Percentiles rank a stretch among this genome's conserved stretches.
Evolutionary conservation across 1,140 invertebrate genomes (phyloP).

Genomic region (Trypoxylus dichotomus): DNA sequence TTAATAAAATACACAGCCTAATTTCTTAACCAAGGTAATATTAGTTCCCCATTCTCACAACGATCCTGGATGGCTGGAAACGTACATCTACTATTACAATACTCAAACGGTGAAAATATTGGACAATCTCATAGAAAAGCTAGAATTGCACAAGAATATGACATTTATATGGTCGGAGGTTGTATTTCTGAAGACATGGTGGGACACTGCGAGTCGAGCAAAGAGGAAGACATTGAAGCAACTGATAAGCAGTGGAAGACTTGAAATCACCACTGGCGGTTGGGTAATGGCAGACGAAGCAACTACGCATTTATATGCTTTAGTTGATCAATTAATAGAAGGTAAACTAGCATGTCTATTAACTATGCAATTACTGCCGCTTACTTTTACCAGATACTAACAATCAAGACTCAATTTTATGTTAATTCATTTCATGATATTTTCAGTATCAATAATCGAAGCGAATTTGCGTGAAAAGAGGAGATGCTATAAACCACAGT

Average conservation of each 20-base stretch:
- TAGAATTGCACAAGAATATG: constrained; percentile 84
- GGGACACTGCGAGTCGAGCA: constrained; percentile 79
- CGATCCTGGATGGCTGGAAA: constrained; percentile 94
- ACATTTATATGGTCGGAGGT: constrained; percentile 98
- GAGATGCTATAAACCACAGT: too few relatives aligned
- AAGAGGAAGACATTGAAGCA: constrained; percentile 71
- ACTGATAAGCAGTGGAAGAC: constrained; percentile 76
- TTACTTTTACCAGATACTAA: too few relatives aligned
- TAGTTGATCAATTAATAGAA: constrained; percentile 96
- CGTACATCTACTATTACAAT: constrained; percentile 92
- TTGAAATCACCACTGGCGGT: constrained; percentile 95
- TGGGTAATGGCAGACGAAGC: constrained; percentile 99
- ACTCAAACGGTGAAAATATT: constrained; percentile 84
- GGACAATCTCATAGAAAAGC: constrained; percentile 88
- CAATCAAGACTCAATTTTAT: too few relatives aligned
- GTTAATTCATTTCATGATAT: too few relatives aligned
- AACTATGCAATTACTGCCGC: too few relatives aligned
- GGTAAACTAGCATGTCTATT: too few relatives aligned
- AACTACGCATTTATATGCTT: constrained; percentile 87
- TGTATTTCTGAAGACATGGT: constrained; percentile 93
- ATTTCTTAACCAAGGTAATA: constrained; percentile 63
- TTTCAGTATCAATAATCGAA: too few relatives aligned
- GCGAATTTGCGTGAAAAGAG: too few relatives aligned
- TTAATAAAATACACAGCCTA: not conserved
- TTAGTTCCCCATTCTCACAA: constrained; percentile 89